phyloP scores from a whole-genome alignment of 2,113 vertebrate species.

The Natator depressus region DNA sequence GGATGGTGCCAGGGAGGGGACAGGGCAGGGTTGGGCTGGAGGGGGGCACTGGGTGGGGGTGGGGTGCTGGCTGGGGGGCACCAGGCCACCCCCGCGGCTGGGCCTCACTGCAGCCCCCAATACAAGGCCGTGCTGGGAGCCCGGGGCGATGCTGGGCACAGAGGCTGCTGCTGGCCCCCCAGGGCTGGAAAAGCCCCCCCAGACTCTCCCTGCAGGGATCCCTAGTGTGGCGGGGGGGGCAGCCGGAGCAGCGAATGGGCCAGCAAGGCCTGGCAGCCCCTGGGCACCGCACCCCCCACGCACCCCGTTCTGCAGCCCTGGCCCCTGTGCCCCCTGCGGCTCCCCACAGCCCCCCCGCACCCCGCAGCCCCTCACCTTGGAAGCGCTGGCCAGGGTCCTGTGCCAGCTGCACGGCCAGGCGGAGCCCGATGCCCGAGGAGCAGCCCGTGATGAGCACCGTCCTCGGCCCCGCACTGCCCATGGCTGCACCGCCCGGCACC shows the following conservation, averaged over 20 bases:
- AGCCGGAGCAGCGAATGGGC: too few species aligned
- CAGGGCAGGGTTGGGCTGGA: too few species aligned
- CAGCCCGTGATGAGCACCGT: conserved; percentile 86
- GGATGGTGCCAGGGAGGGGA: too few species aligned
- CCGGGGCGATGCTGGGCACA: neutral
- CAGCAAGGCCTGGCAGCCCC: neutral
- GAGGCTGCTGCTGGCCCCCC: too few species aligned
- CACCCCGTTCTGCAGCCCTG: neutral
- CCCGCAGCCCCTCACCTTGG: conserved; percentile 73
- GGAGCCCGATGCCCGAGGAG: conserved; percentile 86
- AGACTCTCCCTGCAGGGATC: too few species aligned
- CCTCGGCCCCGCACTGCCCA: conserved; percentile 47
- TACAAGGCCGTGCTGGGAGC: too few species aligned
- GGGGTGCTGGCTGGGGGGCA: neutral
- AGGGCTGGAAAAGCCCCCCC: too few species aligned
- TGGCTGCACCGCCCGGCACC: conserved; percentile 4
- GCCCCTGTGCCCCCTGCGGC: neutral
- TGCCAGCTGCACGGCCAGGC: conserved; percentile 82
- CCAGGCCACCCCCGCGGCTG: too few species aligned
- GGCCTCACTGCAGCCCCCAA: too few species aligned
- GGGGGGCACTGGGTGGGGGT: too few species aligned
- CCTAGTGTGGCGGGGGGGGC: neutral
- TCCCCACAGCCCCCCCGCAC: too few species aligned
- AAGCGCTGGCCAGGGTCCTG: conserved; percentile 80
- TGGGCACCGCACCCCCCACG: neutral